Evolutionary conservation across 2,797 vertebrate genomes (phyloP), one percentile per base, ranked within the genome.

Genomic region (Cyclura pinguis): DNA sequence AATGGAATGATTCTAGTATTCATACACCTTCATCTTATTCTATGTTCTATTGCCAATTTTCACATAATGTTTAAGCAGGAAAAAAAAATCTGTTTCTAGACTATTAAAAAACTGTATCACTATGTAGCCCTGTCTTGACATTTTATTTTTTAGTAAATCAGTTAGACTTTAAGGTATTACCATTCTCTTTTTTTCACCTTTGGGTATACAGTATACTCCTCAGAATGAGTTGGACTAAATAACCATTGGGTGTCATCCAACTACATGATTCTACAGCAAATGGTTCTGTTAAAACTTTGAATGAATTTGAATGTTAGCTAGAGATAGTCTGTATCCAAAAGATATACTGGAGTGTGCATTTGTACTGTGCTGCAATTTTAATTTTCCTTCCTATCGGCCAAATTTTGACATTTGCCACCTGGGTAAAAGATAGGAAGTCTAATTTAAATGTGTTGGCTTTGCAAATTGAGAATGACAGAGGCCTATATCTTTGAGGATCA

Each of bases 381-480:
- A n/a, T 18, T 52, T n/a, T 86, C 80, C 80, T 90, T 84, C 16
- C 38, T 29, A 4, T 87, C 72, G 90, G 94, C 94, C 93, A 94
- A 89, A 89, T 91, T 95, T 95, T 91, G 89, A 91, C 89, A 91
- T 91, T 90, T 96, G 73, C 67, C 9, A 92, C 92, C 91, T 91
- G 93, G 92, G 86, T 93, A 91, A 93, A 72, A 88, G 88, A 93
- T 95, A 92, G 90, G 88, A 94, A 29, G 89, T 0, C 0, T 82
- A 85, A 52, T 89, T 94, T 93, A 93, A 95, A 93, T 82, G 89
- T 64, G 93, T 94, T 4, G 92, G 92, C 9, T 95, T 94, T 95
- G 90, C 92, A 90, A 84, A 83, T 69, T 80, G 89, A 74, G 87
- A 95, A 90, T 93, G 77, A 95, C 73, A 67, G 59, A 69, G 22